Conservation (phyloP, 2,113 vertebrate species). For the Mormyrus lacerda region DNA sequence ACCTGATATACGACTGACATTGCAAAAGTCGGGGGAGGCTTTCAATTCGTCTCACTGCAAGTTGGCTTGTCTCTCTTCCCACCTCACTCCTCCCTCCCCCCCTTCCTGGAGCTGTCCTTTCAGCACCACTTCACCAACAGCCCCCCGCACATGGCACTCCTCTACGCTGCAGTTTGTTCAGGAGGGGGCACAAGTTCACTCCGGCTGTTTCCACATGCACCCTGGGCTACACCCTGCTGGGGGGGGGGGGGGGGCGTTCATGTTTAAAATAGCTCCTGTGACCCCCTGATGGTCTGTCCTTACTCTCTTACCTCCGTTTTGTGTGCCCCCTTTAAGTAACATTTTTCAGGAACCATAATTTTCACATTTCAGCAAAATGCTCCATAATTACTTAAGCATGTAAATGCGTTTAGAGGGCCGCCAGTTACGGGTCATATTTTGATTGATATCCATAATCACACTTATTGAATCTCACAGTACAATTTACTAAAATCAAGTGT, state of each 20-base stretch:
- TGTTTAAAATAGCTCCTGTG: not conserved
- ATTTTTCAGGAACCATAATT: not conserved
- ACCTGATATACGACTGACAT: conserved; percentile 3
- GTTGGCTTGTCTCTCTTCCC: not conserved
- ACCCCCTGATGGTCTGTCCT: not conserved
- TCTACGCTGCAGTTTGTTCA: not conserved
- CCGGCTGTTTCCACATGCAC: not conserved
- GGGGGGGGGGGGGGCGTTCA: not conserved
- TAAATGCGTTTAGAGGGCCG: not conserved
- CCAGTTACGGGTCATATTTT: not conserved
- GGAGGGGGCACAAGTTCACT: not conserved
- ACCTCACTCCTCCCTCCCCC: conserved; percentile 8
- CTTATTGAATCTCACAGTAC: not conserved
- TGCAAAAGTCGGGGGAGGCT: not conserved
- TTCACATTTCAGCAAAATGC: not conserved
- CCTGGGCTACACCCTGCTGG: not conserved
- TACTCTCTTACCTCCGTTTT: not conserved
- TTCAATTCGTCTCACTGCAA: not conserved
- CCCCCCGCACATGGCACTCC: not conserved
- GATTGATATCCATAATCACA: not conserved
- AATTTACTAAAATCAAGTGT: not conserved
- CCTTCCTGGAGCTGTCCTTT: conserved; percentile 37
- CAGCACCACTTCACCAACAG: conserved; percentile 45
- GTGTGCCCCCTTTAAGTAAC: not conserved
- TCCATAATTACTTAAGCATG: not conserved